Base-by-base conservation (phyloP, 1,140 invertebrate genomes). In the Papilio machaon region DNA sequence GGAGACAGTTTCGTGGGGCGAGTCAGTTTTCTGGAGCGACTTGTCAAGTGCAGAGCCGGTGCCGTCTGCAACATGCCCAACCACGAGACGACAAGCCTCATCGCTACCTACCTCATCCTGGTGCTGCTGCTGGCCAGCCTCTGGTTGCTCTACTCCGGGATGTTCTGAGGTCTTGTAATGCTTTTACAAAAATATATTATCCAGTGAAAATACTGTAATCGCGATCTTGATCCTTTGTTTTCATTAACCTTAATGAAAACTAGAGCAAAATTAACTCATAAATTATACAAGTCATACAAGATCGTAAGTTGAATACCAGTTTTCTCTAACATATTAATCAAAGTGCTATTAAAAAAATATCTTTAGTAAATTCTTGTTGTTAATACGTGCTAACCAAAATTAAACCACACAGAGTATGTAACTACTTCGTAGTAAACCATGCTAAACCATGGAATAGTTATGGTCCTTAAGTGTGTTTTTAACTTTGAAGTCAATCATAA, bases 81-180 rank as follows among this genome's bases (percentile, higher is more conserved):
- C 88, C 91, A 94, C 88, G 95, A 95, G 90, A 94, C 95, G 67
- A 95, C 94, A 64, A 95, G 91, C 87, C 90, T 95, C 64, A 91
- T 93, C 85, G 94, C 94, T 84, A 95, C 95, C 85, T 95, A 95
- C 86, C 89, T 95, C 82, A 95, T 95, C 89, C 88, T 95, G 91
- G 92, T 95, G 85, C 93, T 95, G 15, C 89, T 95, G n/a, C 89
- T 95, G n/a, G 91, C 93, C 76, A 92, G 93, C 73, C 90, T 95
- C 11, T 95, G 95, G 95, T 86, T 95, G 35, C 90, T 95, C 77
- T 95, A 95, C 89, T 91, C 94, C 46, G 95, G 95, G 84, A 88
- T 95, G 87, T 95, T 95, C 87, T 95, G 90, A 94, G 90, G 93
- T 94, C 88, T 89, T 82, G 67, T 79, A 77, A 73, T 80, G 67